phyloP scores from a whole-genome alignment of 1,140 invertebrate genomes.

The Nebria ingens region DNA sequence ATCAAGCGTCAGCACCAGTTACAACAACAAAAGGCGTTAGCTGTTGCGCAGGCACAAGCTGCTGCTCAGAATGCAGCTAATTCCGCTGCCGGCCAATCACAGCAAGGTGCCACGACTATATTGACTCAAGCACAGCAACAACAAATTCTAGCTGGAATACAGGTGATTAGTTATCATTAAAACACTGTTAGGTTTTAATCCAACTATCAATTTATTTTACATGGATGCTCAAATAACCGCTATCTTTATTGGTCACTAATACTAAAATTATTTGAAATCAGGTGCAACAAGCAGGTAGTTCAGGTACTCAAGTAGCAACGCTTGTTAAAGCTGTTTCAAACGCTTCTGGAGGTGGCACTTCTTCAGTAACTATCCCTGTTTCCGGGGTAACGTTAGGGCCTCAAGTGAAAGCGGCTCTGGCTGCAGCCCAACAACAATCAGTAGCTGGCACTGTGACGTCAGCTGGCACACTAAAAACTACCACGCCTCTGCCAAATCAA shows the following conservation, averaged over 20 bases:
- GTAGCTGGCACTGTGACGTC: slow-evolving; percentile 22
- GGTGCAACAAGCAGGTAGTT: slow-evolving; percentile 35
- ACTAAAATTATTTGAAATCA: no score
- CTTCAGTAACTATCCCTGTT: slow-evolving; percentile 39
- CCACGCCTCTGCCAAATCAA: slow-evolving; percentile 49
- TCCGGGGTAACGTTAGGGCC: slow-evolving; percentile 35
- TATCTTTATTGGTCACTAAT: no score
- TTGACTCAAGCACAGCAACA: slow-evolving; percentile 41
- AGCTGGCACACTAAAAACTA: slow-evolving; percentile 37
- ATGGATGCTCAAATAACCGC: no score
- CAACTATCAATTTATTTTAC: slow-evolving; percentile 6
- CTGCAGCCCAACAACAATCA: slow-evolving; percentile 24
- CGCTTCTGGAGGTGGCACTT: slow-evolving; percentile 34
- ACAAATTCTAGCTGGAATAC: slow-evolving; percentile 5
- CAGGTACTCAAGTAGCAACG: slow-evolving; percentile 40
- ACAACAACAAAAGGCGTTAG: slow-evolving; percentile 43
- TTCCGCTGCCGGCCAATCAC: slow-evolving; percentile 24
- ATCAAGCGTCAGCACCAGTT: slow-evolving; percentile 54
- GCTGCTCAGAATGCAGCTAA: background rate
- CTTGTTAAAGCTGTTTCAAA: slow-evolving; percentile 48
- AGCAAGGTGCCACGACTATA: slow-evolving; percentile 24
- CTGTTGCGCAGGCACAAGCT: slow-evolving; percentile 36
- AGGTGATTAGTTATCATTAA: slow-evolving; percentile 7
- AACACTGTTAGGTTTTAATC: background rate
- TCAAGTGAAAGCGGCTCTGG: slow-evolving; percentile 33